Evolutionary conservation across 2,113 vertebrate genomes (phyloP).

Genomic region (Chaetops frenatus): DNA sequence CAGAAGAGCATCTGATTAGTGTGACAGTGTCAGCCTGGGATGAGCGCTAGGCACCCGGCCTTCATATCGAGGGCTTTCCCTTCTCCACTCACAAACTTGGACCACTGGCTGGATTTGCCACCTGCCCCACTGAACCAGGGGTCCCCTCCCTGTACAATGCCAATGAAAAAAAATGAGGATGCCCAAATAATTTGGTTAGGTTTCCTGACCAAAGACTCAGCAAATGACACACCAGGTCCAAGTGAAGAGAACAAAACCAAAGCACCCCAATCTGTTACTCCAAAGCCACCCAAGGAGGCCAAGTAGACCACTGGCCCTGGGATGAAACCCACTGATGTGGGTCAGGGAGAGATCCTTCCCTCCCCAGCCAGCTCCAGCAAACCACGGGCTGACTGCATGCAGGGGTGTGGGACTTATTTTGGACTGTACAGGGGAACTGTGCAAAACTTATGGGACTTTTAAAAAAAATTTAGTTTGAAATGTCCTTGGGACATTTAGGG

Average conservation of each 20-base stretch:
- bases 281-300: neutral
- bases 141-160: neutral
- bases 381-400: fast-evolving
- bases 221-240: neutral
- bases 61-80: neutral
- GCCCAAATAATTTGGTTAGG: neutral
- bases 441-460: neutral
- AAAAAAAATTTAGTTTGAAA: neutral
- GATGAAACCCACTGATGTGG: neutral
- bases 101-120: neutral
- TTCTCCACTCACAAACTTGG: neutral
- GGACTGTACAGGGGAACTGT: fast-evolving
- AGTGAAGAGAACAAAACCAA: neutral
- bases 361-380: neutral
- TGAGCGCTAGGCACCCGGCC: neutral
- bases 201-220: neutral
- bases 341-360: neutral
- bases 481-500: neutral
- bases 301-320: neutral
- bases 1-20: neutral
- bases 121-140: neutral
- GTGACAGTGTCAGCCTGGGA: neutral
- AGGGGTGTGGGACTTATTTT: fast-evolving
- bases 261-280: neutral
- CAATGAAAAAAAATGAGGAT: neutral